Conservation (phyloP, 2,113 vertebrate species). For the cat (Felis catus) region F.catus_Fca126_mat1.0 CM031425.1:41942001-41942500, state of each 20-base stretch:
- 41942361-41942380: not conserved
- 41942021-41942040: not conserved
- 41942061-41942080: not conserved
- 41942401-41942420: not conserved
- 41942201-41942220: not conserved
- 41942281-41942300: not conserved
- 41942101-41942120: not conserved
- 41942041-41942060: not conserved
- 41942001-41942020: not conserved
- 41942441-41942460: not conserved
- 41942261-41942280: not conserved
- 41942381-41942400: not conserved
- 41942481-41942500: not conserved
- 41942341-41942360: no score
- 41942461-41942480: not conserved
- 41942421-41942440: not conserved
- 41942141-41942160: not conserved
- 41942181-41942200: no score
- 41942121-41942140: not conserved
- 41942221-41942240: not conserved
- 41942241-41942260: accelerated
- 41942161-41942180: not conserved
- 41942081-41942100: not conserved
- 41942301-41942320: accelerated
- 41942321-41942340: not conserved